These are phyloP conservation scores for Pristionchus japonicus DNA, from an alignment of 2,888 invertebrate species.

Conservation along the genomic window DNA sequence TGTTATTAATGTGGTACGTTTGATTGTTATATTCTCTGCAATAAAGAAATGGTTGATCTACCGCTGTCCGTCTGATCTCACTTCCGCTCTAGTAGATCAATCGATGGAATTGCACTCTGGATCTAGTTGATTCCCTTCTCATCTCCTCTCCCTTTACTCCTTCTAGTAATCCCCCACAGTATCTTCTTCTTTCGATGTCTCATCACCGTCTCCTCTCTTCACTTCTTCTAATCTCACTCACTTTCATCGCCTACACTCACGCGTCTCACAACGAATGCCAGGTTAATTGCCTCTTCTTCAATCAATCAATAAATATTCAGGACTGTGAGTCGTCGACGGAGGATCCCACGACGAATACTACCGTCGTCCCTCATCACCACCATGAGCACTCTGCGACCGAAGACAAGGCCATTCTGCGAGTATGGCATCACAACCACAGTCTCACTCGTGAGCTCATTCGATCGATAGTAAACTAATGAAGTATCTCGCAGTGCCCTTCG, in stretches of 20 bases:
- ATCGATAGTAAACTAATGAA: background rate
- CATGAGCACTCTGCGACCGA: background rate
- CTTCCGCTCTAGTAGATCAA: background rate
- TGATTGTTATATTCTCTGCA: background rate
- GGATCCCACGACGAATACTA: slow-evolving; percentile 13
- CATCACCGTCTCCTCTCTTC: background rate
- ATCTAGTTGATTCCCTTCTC: background rate
- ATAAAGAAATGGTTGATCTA: slow-evolving; percentile 9
- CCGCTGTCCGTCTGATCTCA: background rate
- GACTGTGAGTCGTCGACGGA: background rate
- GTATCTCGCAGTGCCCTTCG: background rate
- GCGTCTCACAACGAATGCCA: background rate
- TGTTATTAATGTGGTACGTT: background rate
- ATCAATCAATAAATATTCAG: background rate
- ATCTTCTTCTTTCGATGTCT: background rate
- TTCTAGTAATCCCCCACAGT: background rate
- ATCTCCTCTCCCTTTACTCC: background rate
- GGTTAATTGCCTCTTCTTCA: background rate
- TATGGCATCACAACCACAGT: slow-evolving; percentile 14
- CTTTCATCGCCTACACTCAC: background rate
- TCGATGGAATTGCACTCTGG: background rate
- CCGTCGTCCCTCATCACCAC: background rate
- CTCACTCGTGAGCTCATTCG: background rate
- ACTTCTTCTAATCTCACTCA: background rate
- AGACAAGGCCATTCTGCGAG: background rate